Evolutionary conservation across 1,140 invertebrate species (phyloP).

Genomic region (Seison nebaliae): DNA sequence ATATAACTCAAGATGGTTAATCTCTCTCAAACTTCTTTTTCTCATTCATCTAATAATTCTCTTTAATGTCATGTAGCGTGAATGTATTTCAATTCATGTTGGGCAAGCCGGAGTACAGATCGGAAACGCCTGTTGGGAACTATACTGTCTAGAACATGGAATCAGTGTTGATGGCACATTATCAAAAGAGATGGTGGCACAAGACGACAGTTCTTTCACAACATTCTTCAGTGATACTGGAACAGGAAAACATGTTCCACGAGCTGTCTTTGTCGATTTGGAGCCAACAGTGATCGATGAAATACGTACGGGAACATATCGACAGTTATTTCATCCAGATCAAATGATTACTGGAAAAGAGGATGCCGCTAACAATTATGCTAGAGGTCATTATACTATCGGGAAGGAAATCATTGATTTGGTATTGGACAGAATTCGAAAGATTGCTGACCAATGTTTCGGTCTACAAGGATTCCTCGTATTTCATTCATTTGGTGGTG

Average conservation of each 20-base stretch:
- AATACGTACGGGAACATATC: slow-evolving; percentile 21
- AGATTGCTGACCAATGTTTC: slow-evolving; percentile 55
- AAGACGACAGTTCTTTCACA: slow-evolving; percentile 28
- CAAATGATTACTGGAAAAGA: slow-evolving; percentile 37
- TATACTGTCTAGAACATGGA: slow-evolving; percentile 51
- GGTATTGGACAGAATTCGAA: slow-evolving; percentile 47
- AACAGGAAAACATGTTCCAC: slow-evolving; percentile 50
- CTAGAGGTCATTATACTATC: slow-evolving; percentile 63
- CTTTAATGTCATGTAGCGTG: slow-evolving; percentile 6
- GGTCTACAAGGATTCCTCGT: slow-evolving; percentile 60
- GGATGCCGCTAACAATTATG: slow-evolving; percentile 64
- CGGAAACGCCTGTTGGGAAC: slow-evolving; percentile 13
- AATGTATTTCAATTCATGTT: slow-evolving; percentile 8
- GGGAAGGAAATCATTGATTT: slow-evolving; percentile 58
- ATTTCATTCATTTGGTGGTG: slow-evolving; percentile 67
- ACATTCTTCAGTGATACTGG: slow-evolving; percentile 32
- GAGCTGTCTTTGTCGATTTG: slow-evolving; percentile 49
- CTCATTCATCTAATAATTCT: neutral
- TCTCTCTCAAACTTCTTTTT: too few species aligned
- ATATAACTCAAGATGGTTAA: too few species aligned
- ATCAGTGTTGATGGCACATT: slow-evolving; percentile 6
- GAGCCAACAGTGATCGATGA: slow-evolving; percentile 53
- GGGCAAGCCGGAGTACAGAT: slow-evolving; percentile 12
- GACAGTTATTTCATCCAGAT: slow-evolving; percentile 29
- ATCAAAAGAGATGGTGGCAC: neutral